phyloP scores from a whole-genome alignment of 2,888 invertebrate genomes.

The Diachrysia chrysitis region DNA sequence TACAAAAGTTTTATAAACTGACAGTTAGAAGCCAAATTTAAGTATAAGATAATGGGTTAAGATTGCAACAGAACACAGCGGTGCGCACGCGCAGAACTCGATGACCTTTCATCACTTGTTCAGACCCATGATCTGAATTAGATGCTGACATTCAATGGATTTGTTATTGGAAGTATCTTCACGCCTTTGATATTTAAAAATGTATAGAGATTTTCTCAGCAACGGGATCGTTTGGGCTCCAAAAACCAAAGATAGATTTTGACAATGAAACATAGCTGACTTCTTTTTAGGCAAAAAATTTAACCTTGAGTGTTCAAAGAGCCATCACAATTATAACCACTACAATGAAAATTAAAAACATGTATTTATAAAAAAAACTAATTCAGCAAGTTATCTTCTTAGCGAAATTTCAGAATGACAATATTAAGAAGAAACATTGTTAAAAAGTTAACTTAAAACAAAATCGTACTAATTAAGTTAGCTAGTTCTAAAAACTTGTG shows the following conservation, averaged over 20 bases:
- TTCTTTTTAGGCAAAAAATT: too few relatives aligned
- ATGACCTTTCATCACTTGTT: conserved; percentile 35
- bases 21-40: conserved; percentile 19
- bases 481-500: too few relatives aligned
- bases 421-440: too few relatives aligned
- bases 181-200: neutral
- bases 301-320: neutral
- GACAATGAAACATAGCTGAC: too few relatives aligned
- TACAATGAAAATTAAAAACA: too few relatives aligned
- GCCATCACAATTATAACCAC: too few relatives aligned
- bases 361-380: too few relatives aligned
- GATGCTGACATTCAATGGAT: neutral
- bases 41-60: conserved; percentile 29
- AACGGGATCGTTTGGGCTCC: neutral
- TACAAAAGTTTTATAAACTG: conserved; percentile 22
- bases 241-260: neutral
- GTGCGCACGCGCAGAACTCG: conserved; percentile 10
- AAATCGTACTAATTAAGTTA: too few relatives aligned
- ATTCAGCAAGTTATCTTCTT: too few relatives aligned
- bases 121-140: conserved; percentile 4
- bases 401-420: too few relatives aligned
- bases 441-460: too few relatives aligned
- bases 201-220: neutral
- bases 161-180: neutral
- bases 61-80: conserved; percentile 21